Conservation (phyloP, 2,113 vertebrate genomes). For the Nymphicus hollandicus region DNA sequence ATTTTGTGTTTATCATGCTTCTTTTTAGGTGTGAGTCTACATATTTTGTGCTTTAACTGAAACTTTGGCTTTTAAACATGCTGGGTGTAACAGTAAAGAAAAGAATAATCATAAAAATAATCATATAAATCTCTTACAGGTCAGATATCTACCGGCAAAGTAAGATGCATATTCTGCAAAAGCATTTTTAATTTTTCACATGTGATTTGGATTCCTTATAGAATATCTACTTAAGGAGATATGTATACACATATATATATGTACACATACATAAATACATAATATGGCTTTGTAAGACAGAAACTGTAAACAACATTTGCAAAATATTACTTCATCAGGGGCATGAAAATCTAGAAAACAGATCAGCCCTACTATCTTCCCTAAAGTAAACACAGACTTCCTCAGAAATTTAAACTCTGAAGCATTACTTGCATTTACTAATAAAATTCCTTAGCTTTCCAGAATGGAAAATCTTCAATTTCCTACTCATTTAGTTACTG, state of each 20-base stretch:
- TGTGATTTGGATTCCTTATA: background rate
- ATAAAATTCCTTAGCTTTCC: slow-evolving; percentile 13
- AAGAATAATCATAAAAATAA: background rate
- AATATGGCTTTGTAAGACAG: background rate
- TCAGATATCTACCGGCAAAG: background rate
- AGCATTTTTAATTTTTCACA: background rate
- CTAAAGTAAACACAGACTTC: slow-evolving; percentile 37
- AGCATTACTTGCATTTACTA: background rate
- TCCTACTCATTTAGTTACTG: slow-evolving; percentile 3
- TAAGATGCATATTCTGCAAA: background rate
- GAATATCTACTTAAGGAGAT: background rate
- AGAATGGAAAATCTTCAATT: slow-evolving; percentile 27
- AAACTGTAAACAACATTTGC: slow-evolving; percentile 48
- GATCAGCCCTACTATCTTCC: background rate
- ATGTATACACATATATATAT: background rate
- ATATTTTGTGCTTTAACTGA: background rate
- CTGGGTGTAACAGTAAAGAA: background rate
- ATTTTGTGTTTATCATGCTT: background rate
- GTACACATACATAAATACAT: background rate
- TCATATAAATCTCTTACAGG: background rate
- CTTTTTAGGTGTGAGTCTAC: background rate
- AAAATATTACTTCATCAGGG: slow-evolving; percentile 19
- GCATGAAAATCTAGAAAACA: slow-evolving; percentile 24
- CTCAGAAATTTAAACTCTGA: slow-evolving; percentile 14
- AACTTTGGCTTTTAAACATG: background rate